Evolutionary conservation across 2,113 vertebrate genomes (phyloP), one percentile per base, ranked within the genome.

Genomic region (Leptobrachium leishanense): DNA sequence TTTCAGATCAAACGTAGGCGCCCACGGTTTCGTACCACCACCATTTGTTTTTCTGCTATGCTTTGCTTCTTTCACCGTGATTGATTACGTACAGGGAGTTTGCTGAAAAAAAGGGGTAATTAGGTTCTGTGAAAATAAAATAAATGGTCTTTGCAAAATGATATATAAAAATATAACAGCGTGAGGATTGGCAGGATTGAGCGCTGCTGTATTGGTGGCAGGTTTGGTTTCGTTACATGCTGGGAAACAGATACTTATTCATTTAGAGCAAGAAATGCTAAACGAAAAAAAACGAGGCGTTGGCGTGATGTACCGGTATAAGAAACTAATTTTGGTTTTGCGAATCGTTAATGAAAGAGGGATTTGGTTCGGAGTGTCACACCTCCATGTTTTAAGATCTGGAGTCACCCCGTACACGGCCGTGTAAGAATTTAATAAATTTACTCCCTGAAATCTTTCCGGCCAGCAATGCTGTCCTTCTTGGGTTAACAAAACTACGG

Each of bases 111-210:
- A 76, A 65, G 59, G 43, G 67, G 67, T 71, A 77, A 77, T 77
- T 77, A 67, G 63, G 59, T 53, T 65, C 68, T 72, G 41, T 78
- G 57, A 71, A 78, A 78, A 43, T 57, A 72, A 78, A 78, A 78
- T 64, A 78, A 78, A 78, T 78, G 57, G 46, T 54, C 54, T 2
- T 40, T 41, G 69, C n/a, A 40, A 13, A 55, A 55, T 53, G 6
- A 54, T 72, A 53, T n/a, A 50, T 7, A 54, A 68, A 68, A 43
- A 13, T 43, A 43, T 68, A 68, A 68, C 66, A 68, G 66, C 66
- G 42, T 68, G 66, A 39, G 39, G 10, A 13, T 59, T 59, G 9
- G 11, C 55, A 12, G 55, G 6, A 59, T 59, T 59, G 10, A 12
- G 13, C 11, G 12, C 5, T 11, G 3, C 66, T 2, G 66, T 68